Conservation (phyloP, 2,888 invertebrate genomes). For the Neocrepidodera transversa region DNA sequence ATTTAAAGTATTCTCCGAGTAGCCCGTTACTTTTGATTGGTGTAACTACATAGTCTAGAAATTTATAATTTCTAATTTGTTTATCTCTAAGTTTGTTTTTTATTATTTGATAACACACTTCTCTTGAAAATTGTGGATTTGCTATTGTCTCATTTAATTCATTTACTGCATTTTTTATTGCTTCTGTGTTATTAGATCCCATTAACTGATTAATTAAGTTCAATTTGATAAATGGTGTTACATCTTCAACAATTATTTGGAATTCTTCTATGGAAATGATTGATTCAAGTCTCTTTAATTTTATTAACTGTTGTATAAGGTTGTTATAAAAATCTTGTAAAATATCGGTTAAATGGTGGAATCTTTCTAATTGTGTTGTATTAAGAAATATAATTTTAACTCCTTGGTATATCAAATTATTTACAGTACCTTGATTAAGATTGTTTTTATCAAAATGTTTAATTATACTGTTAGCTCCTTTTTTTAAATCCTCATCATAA, state of each 20-base stretch:
- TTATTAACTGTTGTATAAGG: not conserved
- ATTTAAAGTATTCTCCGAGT: not conserved
- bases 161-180: not conserved
- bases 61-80: not conserved
- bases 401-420: not conserved
- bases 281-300: not conserved
- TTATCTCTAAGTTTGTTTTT: not conserved
- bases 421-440: not conserved
- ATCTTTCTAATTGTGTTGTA: not conserved
- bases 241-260: not conserved
- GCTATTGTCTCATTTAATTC: not conserved
- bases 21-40: not conserved
- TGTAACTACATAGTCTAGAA: not conserved
- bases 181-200: not conserved
- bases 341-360: not conserved
- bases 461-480: too few species aligned
- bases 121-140: not conserved
- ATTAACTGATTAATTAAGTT: not conserved
- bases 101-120: not conserved
- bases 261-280: not conserved
- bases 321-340: not conserved
- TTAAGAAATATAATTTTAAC: not conserved
- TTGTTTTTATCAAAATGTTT: too few species aligned
- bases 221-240: not conserved
- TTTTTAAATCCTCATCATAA: too few species aligned